Percentiles rank a stretch among this genome's conserved stretches.
These are phyloP conservation scores for Pipistrellus pipistrellus DNA, from an alignment of 2,797 vertebrate genomes.

Conservation along the genomic window DNA sequence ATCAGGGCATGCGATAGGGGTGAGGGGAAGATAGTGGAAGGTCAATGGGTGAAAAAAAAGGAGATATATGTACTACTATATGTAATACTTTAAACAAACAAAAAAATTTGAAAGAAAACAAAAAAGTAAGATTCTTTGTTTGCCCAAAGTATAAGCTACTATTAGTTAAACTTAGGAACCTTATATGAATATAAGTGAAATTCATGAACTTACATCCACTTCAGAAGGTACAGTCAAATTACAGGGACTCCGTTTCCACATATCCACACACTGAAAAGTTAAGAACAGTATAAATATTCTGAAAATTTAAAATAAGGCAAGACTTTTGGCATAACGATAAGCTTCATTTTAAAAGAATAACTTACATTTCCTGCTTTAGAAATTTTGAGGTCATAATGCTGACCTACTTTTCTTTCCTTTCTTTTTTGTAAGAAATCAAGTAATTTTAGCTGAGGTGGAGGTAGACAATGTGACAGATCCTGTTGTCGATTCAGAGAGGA, in stretches of 20 bases:
- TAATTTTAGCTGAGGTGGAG: slow-evolving; percentile 95
- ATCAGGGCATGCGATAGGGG: no score
- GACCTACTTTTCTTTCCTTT: slow-evolving; percentile 95
- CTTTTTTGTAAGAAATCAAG: slow-evolving; percentile 97
- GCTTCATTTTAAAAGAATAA: slow-evolving; percentile 17
- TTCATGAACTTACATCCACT: slow-evolving; percentile 94
- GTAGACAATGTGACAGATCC: slow-evolving; percentile 94
- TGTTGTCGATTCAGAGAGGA: slow-evolving; percentile 97
- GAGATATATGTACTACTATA: no score
- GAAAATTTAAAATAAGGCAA: not conserved
- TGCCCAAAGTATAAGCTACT: not conserved
- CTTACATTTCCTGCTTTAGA: slow-evolving; percentile 98
- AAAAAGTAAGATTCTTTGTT: not conserved
- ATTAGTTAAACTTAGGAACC: not conserved
- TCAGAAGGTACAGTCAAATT: slow-evolving; percentile 95
- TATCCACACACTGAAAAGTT: slow-evolving; percentile 95
- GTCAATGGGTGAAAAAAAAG: no score
- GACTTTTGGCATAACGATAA: not conserved
- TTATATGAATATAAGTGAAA: not conserved
- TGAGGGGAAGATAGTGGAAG: no score
- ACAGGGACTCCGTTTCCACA: slow-evolving; percentile 97
- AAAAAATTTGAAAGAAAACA: not conserved
- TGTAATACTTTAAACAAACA: no score
- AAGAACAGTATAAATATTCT: slow-evolving; percentile 43
- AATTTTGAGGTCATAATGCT: slow-evolving; percentile 98